Conservation (phyloP, 2,113 vertebrate species). For the Psammodynastes pulverulentus region DNA sequence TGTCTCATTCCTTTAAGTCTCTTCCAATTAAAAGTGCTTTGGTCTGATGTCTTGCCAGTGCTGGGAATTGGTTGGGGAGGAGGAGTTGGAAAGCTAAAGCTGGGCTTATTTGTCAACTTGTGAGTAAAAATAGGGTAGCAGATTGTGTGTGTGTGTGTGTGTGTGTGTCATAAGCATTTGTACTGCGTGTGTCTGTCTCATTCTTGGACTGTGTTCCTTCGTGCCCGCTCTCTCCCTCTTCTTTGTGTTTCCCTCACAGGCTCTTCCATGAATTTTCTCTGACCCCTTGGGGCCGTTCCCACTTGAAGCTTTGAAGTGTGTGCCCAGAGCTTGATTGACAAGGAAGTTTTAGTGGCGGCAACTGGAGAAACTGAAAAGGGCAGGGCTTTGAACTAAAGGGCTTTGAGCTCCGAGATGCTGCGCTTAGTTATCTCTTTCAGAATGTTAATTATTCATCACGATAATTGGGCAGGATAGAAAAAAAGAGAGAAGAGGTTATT, state of each 20-base stretch:
- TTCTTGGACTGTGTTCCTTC: conserved; percentile 47
- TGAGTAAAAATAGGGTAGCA: conserved; percentile 46
- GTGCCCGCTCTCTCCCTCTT: conserved; percentile 38
- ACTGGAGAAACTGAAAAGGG: conserved; percentile 72
- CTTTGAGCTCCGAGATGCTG: conserved; percentile 74
- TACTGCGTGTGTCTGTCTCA: conserved; percentile 49
- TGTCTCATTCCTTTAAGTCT: conserved; percentile 42
- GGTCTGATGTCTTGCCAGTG: conserved; percentile 61
- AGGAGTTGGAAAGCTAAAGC: conserved; percentile 45
- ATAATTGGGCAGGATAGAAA: conserved; percentile 60
- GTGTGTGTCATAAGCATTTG: conserved; percentile 3
- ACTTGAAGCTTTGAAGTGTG: conserved; percentile 85
- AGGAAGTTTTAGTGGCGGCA: conserved; percentile 79
- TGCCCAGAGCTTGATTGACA: conserved; percentile 81
- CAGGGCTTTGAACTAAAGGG: conserved; percentile 75
- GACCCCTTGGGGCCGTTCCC: conserved; percentile 77
- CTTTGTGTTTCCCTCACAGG: conserved; percentile 62
- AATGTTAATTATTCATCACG: conserved; percentile 70
- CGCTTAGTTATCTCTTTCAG: conserved; percentile 74
- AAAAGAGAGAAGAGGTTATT: conserved; percentile 62
- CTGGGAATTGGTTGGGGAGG: conserved; percentile 42
- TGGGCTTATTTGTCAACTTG: conserved; percentile 52
- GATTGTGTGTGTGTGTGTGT: conserved; percentile 5
- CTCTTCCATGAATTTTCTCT: conserved; percentile 76
- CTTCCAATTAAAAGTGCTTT: conserved; percentile 49